Base-by-base conservation (phyloP, 1,140 invertebrate genomes). In the Drosophila nikananu region DNA sequence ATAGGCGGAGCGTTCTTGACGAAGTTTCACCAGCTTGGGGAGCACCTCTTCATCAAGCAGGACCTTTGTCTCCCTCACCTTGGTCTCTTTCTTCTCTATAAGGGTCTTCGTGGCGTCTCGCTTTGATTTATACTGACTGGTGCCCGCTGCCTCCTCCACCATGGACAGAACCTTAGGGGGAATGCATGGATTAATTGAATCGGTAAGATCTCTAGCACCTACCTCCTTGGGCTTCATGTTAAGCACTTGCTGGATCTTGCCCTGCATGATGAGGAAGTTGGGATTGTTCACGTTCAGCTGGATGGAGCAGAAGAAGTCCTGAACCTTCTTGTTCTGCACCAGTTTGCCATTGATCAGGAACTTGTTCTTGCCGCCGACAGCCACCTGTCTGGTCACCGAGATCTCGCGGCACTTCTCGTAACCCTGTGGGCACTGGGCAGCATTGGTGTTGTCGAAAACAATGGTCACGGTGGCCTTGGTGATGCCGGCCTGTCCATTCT, bases 251-350 rank as follows among this genome's bases (percentile, higher is more conserved):
- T 99, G 99, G 60, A 99, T 99, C 84, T 98, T 95, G 10, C 99
- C 99, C 95, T 99, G 99, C 99, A 99, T 99, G 81, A 99, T 99
- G 6, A 99, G 95, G 93, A 99, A 99, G 93, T 99, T 99, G 5
- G 99, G 99, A 95, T 99, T 99, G 93, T 99, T 99, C 0, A 99
- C 98, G 93, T 99, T 99, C 3, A 99, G 94, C 90, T 99, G 98
- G 9, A 99, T 96, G 0, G 98, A 99, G 81, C 97, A 97, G 93
- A 99, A 99, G 78, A 99, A 94, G 94, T 99, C 99, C 61, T 96
- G 95, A 0, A 99, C 97, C 82, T 97, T 94, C 86, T 97, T 98
- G 92, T 98, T 98, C 77, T 96, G 95, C 0, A 98, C 98, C 93
- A 96, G 96, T 42, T 96, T 96, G 8, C 99, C 98, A 94, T 99